Percentiles rank a stretch among this genome's conserved stretches.
These are phyloP conservation scores for Podilymbus podiceps DNA, from an alignment of 2,113 vertebrate genomes.

Conservation along the genomic window DNA sequence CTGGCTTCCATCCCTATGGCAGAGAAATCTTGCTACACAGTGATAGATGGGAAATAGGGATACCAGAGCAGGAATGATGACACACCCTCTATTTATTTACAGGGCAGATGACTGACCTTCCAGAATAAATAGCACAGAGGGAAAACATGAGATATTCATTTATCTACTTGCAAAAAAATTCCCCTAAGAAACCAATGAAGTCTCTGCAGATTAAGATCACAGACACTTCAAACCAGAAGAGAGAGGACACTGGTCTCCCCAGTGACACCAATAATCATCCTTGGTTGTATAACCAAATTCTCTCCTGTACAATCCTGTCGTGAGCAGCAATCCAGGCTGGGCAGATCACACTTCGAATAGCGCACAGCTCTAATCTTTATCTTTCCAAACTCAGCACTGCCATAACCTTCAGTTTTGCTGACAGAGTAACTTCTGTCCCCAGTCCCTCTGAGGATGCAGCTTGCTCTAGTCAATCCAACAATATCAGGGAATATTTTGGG, in stretches of 20 bases:
- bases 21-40: background rate
- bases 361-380: background rate
- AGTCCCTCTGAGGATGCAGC: background rate
- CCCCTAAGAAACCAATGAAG: background rate
- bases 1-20: background rate
- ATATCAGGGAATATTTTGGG: background rate
- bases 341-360: background rate
- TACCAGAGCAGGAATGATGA: background rate
- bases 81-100: background rate
- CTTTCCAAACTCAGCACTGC: background rate
- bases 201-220: background rate
- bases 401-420: background rate
- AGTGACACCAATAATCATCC: background rate
- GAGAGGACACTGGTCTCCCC: background rate
- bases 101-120: background rate
- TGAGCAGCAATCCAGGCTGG: background rate
- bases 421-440: background rate
- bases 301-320: background rate
- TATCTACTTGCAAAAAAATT: background rate
- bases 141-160: background rate
- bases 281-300: background rate
- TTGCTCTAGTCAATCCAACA: background rate
- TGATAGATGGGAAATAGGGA: background rate
- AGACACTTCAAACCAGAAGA: background rate
- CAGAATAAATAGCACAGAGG: background rate